Evolutionary conservation across 2,797 vertebrate genomes (phyloP), one percentile per base, ranked within the genome.

Genomic region (Bothrops alternatus): DNA sequence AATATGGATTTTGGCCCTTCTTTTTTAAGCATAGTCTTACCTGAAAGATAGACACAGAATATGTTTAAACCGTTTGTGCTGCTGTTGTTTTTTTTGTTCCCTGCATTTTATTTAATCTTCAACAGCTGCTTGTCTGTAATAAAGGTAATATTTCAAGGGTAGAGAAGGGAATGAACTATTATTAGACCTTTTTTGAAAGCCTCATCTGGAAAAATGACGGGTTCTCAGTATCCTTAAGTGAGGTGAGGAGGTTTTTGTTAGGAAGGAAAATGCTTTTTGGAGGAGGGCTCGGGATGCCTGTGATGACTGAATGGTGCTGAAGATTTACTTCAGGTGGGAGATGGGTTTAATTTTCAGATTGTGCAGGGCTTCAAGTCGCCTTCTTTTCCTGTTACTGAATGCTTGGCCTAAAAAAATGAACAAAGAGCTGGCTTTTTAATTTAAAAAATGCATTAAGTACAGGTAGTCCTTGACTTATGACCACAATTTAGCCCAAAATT

Each of bases 1-100:
- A 93, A 92, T 93, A 89, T 93, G 85, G 25, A 4, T 93, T 94
- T 93, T 90, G 10, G 42, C 55, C 90, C 91, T 32, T 28, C 25
- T 0, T 60, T 53, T 87, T 90, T 89, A 47, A 87, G 60, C 0
- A 28, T 26, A 18, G 37, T 78, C 13, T 90, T 90, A 1, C 26
- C 42, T 2, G 11, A 23, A 50, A 23, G 50, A 4, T 55, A 47
- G 28, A 1, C 1, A 7, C 0, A 13, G 26, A 14, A 16, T 6
- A 18, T 65, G 20, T 60, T 13, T 94, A 82, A 82, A 82, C 10
- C 37, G 37, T 25, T 32, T 42, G 18, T 23, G 69, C 18, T 42
- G 37, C 47, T 50, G 18, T 8, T 42, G 26, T 0, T 47, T 53
- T 12, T 60, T 18, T 78, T 53, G 11, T 53, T 4, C n/a, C 16